Evolutionary conservation across 2,113 vertebrate genomes (phyloP).

Genomic region (Eretmochelys imbricata): DNA sequence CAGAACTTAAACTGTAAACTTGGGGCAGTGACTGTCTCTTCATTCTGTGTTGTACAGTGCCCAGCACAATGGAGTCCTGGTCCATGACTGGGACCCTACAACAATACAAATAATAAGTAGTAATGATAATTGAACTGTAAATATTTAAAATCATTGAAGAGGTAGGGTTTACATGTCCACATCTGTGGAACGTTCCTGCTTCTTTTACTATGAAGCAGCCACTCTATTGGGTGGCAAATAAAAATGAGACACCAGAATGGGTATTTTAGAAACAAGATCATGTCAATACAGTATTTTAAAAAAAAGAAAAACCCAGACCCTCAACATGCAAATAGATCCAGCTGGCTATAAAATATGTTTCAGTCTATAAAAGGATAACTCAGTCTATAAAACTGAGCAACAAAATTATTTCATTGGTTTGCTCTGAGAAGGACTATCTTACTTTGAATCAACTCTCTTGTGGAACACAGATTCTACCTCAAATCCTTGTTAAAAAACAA

Average conservation of each 20-base stretch:
- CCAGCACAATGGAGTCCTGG: no score
- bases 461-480: background rate
- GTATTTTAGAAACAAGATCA: background rate
- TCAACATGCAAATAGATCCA: background rate
- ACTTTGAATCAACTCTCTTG: background rate
- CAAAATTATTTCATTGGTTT: background rate
- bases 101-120: no score
- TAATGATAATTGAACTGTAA: no score
- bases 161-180: background rate
- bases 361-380: no score
- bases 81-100: no score
- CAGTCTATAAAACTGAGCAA: background rate
- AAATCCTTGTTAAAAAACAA: background rate
- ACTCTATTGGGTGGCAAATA: background rate
- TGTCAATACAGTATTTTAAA: background rate
- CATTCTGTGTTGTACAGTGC: no score
- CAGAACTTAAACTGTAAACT: no score
- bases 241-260: background rate
- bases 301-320: background rate
- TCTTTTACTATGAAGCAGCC: rapidly evolving
- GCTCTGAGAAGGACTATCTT: background rate
- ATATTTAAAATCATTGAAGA: background rate
- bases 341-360: background rate
- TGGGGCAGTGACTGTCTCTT: no score
- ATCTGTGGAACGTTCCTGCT: background rate